Conservation (phyloP, 2,888 invertebrate genomes). For the Phyto melanocephala region DNA sequence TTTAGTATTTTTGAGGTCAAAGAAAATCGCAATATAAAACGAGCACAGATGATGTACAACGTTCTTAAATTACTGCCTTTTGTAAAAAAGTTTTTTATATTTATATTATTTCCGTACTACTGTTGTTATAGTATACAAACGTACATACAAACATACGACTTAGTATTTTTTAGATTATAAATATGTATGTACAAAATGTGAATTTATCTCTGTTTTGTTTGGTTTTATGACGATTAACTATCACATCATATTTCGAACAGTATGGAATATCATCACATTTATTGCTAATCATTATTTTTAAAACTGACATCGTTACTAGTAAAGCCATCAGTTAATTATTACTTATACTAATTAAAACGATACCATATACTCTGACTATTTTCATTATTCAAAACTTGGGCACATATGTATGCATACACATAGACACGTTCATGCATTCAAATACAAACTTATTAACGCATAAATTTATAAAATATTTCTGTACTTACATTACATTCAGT, state of each 20-base stretch:
- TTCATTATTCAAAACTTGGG: not conserved
- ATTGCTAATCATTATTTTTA: not conserved
- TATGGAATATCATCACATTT: not conserved
- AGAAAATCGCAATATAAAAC: conserved; percentile 50
- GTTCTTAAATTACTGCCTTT: conserved; percentile 13
- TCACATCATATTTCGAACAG: not conserved
- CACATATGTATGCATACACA: not conserved
- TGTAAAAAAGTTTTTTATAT: conserved; percentile 25
- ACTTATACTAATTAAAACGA: conserved; percentile 47
- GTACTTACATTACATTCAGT: not conserved
- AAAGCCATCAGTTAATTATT: conserved; percentile 10
- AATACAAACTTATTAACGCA: not conserved
- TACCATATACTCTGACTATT: conserved; percentile 16
- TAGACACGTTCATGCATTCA: not conserved
- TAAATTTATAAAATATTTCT: conserved; percentile 8
- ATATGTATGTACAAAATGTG: not conserved
- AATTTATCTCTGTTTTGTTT: no score
- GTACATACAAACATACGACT: not conserved
- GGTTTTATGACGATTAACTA: not conserved
- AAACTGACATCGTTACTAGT: not conserved
- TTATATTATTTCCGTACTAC: conserved; percentile 35
- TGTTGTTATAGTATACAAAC: not conserved
- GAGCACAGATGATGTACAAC: not conserved
- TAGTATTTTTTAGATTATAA: not conserved
- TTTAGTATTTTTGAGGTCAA: conserved; percentile 46